Base-by-base conservation (phyloP, 2,113 vertebrate species). In the Muntiacus reevesi region DNA sequence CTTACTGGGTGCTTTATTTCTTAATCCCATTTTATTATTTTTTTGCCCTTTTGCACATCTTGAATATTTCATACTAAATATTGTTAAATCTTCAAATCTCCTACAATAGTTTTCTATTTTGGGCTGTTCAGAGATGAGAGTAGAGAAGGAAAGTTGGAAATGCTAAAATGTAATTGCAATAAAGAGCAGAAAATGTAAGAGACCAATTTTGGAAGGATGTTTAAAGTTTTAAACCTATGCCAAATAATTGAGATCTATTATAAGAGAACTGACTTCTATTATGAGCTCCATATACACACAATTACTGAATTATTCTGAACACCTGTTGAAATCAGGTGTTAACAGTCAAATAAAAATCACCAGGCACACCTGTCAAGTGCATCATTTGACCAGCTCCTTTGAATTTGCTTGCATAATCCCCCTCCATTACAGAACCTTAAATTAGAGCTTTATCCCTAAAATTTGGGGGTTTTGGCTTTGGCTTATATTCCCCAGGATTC, bases 91-190 rank as follows among this genome's bases (percentile, higher is more conserved):
- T 64, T 82, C 47, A 45, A 79, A 62, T 91, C 36, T 94, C 82
- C 93, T 79, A 90, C 33, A 71, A 67, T 50, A 64, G 83, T 28
- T 95, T 97, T 97, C 93, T 97, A 91, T 94, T 95, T 81, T 91
- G 36, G 45, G 92, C 59, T 95, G 43, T 57, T 85, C 17, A 54
- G 94, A 50, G 55, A 88, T 79, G 28, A 86, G 19, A 82, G 25
- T 83, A 95, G 71, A 87, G 89, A 62, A 81, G 33, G 45, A 67
- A 83, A 92, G 40, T 30, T 76, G 74, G 88, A 91, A 94, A 91
- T 47, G 54, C 78, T 97, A 97, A 97, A 83, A 82, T 15, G 27
- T 47, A 94, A 96, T 74, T 91, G 60, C 84, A 94, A 76, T 71
- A 45, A 96, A 95, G 83, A 93, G 23, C 36, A 96, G 88, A 95